A percentile compares a stretch with the other conserved stretches of the same genome.
Evolutionary conservation across 2,113 vertebrate species (phyloP).

Genomic region (Oenanthe melanoleuca): DNA sequence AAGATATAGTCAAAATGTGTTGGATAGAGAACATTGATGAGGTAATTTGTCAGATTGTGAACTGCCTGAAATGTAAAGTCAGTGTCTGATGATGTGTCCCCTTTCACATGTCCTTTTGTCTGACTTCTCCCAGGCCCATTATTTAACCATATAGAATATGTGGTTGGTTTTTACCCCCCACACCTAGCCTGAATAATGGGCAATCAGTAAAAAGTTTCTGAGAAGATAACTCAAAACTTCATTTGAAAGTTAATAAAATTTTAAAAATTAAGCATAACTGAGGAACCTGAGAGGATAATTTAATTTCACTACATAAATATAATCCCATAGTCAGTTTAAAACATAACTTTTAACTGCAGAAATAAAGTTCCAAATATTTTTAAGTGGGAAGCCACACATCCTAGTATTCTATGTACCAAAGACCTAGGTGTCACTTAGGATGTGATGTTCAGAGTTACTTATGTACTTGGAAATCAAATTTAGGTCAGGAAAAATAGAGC

Average conservation of each 20-base stretch:
- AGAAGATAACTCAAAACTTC: background rate
- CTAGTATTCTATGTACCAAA: background rate
- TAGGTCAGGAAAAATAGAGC: background rate
- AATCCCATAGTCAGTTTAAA: background rate
- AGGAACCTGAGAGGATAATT: background rate
- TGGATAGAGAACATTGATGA: background rate
- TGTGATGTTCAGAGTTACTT: background rate
- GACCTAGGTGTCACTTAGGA: background rate
- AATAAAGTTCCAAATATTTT: background rate
- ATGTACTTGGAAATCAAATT: background rate
- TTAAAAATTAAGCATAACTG: background rate
- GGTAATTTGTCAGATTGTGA: background rate
- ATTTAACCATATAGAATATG: background rate
- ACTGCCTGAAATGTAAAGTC: background rate
- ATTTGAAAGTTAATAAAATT: background rate
- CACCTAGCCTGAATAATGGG: background rate
- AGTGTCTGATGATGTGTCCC: background rate
- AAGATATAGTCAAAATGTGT: background rate
- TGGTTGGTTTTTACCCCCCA: fast-evolving
- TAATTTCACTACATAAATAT: background rate
- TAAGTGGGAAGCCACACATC: background rate
- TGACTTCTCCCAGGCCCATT: background rate
- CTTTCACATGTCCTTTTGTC: background rate
- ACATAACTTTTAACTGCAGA: background rate
- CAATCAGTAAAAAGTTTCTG: background rate